Base-by-base conservation (phyloP, 2,888 invertebrate genomes). In the Keiferia lycopersicella region DNA sequence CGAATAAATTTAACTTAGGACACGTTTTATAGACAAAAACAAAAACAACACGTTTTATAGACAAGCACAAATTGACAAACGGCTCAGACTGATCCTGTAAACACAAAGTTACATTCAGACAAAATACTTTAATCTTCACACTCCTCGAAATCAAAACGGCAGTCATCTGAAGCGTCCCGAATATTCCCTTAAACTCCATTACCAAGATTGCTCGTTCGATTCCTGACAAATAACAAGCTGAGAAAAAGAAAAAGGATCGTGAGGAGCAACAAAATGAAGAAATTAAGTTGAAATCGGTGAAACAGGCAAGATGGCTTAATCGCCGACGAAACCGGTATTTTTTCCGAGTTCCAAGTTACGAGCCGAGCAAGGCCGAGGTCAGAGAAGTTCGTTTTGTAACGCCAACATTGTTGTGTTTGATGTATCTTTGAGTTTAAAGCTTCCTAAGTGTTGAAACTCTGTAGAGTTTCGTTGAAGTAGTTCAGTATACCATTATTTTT, bases 261-360 rank as follows among this genome's bases (percentile, higher is more conserved):
- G 62, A 66, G 62, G 68, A 71, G 78, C 77, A 81, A 84, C 83
- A 86, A 85, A 87, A 88, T 87, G 87, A 87, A 87, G 87, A 88
- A 87, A 88, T 88, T 88, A 87, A 87, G 82, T 81, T 79, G 76
- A 80, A 87, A 87, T 87, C 83, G 83, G 83, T 88, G 82, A 83
- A 86, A 87, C 84, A 81, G 84, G 81, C 76, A 76, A 82, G 87
- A 87, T 88, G 84, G 81, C 86, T 87, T 87, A 87, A 87, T 87
- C 86, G 82, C 73, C 76, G 79, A 75, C 75, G 73, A 70, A 80
- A 85, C 85, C 83, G 82, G 86, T 86, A 72, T 74, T 75, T 77
- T 79, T 78, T 62, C 61, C 61, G 10, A 61, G 61, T 79, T 76
- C 75, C 73, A 78, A 76, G 74, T 75, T 79, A 72, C 79, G 77